A percentile compares a stretch with the other conserved stretches of the same genome.
Evolutionary conservation across 2,797 vertebrate species (phyloP).

Genomic region (Benthosema pterotum): DNA sequence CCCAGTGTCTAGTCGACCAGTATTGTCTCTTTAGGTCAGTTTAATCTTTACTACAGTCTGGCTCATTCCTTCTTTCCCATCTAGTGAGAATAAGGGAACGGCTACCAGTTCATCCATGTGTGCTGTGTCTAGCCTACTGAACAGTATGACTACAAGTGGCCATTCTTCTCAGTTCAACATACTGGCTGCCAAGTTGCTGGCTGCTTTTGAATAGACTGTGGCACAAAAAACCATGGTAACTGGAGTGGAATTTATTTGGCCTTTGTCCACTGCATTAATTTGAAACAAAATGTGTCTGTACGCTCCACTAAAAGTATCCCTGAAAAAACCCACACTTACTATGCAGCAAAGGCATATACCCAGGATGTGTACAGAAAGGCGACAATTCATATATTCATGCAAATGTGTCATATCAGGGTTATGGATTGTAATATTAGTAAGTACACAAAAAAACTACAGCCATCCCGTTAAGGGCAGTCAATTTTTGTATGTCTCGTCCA

Average conservation of each 20-base stretch:
- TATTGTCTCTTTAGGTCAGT: neutral
- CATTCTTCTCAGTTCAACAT: constrained; percentile 56
- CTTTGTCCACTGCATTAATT: constrained; percentile 52
- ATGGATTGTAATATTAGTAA: constrained; percentile 22
- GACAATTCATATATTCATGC: too few relatives aligned
- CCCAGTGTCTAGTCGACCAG: neutral
- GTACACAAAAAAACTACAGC: neutral
- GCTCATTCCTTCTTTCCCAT: constrained; percentile 28
- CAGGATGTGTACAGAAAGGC: neutral
- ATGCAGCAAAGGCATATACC: constrained; percentile 24
- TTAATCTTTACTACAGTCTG: neutral
- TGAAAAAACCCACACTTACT: constrained; percentile 19
- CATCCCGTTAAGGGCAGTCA: constrained; percentile 4
- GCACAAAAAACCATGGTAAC: constrained; percentile 63
- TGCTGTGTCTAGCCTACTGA: constrained; percentile 43
- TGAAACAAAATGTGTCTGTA: constrained; percentile 47
- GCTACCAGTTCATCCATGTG: constrained; percentile 13
- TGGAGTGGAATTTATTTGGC: constrained; percentile 73
- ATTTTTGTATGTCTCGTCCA: neutral
- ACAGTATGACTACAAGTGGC: constrained; percentile 50
- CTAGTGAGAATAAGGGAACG: constrained; percentile 16
- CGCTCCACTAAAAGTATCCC: constrained; percentile 27
- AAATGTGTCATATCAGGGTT: too few relatives aligned
- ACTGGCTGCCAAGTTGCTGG: constrained; percentile 54
- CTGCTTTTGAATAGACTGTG: constrained; percentile 52